These are phyloP conservation scores for Philereme transversata DNA, from an alignment of 2,888 invertebrate species.

Conservation along the genomic window DNA sequence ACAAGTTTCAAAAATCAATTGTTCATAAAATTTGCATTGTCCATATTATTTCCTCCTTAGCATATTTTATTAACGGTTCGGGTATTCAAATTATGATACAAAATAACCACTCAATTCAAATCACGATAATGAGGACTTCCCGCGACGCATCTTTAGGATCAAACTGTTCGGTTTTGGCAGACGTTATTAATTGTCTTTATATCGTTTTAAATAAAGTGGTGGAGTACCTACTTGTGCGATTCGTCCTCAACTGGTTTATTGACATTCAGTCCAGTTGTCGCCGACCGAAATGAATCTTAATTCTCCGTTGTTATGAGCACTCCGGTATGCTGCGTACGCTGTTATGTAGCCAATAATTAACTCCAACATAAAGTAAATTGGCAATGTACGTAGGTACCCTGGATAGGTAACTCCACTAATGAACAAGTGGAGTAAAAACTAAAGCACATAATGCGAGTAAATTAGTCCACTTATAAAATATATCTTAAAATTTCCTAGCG, in stretches of 20 bases:
- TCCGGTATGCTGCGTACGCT: slow-evolving; percentile 47
- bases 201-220: slow-evolving; percentile 55
- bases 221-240: slow-evolving; percentile 37
- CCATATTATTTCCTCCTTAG: too few species aligned
- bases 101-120: slow-evolving; percentile 44
- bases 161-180: slow-evolving; percentile 43
- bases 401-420: slow-evolving; percentile 5
- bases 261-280: slow-evolving; percentile 57
- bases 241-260: slow-evolving; percentile 59
- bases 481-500: too few species aligned
- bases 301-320: slow-evolving; percentile 45
- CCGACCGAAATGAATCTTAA: slow-evolving; percentile 62
- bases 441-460: too few species aligned
- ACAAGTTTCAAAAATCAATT: too few species aligned
- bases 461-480: too few species aligned
- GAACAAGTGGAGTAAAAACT: too few species aligned
- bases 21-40: too few species aligned
- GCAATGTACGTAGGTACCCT: slow-evolving; percentile 14
- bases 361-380: slow-evolving; percentile 38
- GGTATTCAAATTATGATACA: slow-evolving; percentile 5
- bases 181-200: slow-evolving; percentile 54
- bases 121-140: slow-evolving; percentile 39
- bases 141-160: slow-evolving; percentile 29
- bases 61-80: too few species aligned
- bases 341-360: slow-evolving; percentile 43